phyloP scores from a whole-genome alignment of 2,113 vertebrate genomes.

The Hyperoodon ampullatus region DNA sequence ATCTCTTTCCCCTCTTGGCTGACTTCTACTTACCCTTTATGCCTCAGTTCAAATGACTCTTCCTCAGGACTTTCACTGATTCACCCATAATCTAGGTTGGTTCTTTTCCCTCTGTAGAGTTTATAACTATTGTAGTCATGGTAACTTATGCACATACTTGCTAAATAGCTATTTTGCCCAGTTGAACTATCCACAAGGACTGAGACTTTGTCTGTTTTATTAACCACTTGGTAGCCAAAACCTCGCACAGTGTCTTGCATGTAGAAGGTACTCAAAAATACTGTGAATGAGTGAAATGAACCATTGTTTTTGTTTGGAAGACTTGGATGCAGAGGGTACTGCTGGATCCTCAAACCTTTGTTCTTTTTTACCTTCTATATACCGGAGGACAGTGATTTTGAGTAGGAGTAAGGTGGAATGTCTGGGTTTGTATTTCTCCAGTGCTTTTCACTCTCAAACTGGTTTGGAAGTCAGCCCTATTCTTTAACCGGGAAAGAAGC shows the following conservation, averaged over 20 bases:
- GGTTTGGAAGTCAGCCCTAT: background rate
- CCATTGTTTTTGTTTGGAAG: conserved; percentile 30
- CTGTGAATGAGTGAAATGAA: background rate
- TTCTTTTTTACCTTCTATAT: background rate
- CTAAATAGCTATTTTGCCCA: background rate
- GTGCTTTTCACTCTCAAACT: conserved; percentile 8
- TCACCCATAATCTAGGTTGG: background rate
- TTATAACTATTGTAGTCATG: background rate
- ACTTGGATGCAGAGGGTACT: background rate
- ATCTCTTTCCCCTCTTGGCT: background rate
- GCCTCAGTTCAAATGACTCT: background rate
- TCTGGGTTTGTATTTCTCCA: conserved; percentile 8
- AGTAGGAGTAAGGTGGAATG: background rate
- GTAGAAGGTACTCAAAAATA: background rate
- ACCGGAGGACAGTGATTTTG: background rate
- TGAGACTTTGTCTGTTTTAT: background rate
- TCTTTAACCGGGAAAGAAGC: conserved; percentile 5
- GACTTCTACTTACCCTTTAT: background rate
- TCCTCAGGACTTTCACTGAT: background rate
- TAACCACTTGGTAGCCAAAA: conserved; percentile 9
- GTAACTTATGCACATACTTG: background rate
- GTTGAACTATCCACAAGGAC: background rate
- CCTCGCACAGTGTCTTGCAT: background rate
- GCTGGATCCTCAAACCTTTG: background rate
- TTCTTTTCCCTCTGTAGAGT: background rate